Conservation (phyloP, 2,888 invertebrate species). For the Acrobasis repandana region DNA sequence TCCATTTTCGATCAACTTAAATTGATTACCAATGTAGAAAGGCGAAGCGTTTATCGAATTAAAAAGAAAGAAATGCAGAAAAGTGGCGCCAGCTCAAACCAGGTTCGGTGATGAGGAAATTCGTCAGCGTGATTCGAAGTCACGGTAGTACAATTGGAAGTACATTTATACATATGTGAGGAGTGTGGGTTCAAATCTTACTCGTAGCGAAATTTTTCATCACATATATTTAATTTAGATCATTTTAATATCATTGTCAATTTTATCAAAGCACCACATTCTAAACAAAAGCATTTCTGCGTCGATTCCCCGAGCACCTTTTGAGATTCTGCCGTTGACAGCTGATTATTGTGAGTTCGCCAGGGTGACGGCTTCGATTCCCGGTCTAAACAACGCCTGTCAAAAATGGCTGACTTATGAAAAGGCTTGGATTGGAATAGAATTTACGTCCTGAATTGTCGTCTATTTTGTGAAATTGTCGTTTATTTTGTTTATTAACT, state of each 20-base stretch:
- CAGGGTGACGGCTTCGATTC: conserved; percentile 12
- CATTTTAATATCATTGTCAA: neutral
- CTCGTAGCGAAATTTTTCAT: too few relatives aligned
- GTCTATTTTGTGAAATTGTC: neutral
- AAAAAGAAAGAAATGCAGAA: too few relatives aligned
- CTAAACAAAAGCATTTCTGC: neutral
- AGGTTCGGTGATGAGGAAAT: too few relatives aligned
- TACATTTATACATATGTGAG: too few relatives aligned
- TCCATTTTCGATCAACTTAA: too few relatives aligned
- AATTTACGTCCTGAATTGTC: neutral
- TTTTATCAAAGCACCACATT: neutral
- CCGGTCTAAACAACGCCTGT: conserved; percentile 8
- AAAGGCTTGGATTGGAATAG: neutral
- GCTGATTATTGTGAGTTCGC: conserved; percentile 10
- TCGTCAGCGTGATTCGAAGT: too few relatives aligned
- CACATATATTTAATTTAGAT: too few relatives aligned
- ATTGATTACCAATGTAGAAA: too few relatives aligned
- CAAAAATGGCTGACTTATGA: conserved; percentile 11
- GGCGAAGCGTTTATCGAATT: too few relatives aligned
- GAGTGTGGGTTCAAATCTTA: too few relatives aligned
- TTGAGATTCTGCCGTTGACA: neutral
- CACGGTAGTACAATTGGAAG: too few relatives aligned
- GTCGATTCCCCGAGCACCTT: neutral
- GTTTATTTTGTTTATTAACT: neutral
- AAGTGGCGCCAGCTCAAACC: too few relatives aligned